Base-by-base conservation (phyloP, 92 coral and sea anemone genomes). In the Palythoa grandiflora region DNA sequence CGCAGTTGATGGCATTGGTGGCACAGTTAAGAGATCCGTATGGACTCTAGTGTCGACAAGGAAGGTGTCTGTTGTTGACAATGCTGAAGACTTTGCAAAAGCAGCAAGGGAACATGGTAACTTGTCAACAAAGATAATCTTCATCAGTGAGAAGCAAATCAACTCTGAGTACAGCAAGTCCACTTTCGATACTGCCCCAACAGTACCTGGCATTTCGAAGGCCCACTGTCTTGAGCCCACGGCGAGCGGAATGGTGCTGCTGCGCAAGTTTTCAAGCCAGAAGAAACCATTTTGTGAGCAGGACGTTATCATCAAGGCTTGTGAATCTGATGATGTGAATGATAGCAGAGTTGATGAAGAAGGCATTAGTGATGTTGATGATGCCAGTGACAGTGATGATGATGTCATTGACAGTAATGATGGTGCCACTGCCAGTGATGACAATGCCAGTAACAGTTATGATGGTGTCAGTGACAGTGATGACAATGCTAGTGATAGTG, bases 211-310 rank as follows among this genome's bases (percentile, higher is more conserved):
- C 9, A 39, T 80, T 68, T 52, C 85, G 12, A 68, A 80, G 68
- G 73, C 50, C 48, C 68, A 80, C 73, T 80, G 70, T 40, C 53
- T 80, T 28, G 38, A 80, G 53, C 85, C 85, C 36, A 53, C 35
- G 21, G 44, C 21, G 68, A 35, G 36, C 38, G 85, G 85, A 12
- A 59, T 1, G 17, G n/a, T 59, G 17, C n/a, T 59, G n/a, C 66
- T 59, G n/a, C 17, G 66, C 17, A 59, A 59, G 66, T 59, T 12
- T 15, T 59, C 66, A 59, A 59, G n/a, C 17, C 66, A 59, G 66
- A 59, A 59, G 66, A 12, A 59, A 15, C 66, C 66, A 12, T 59
- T 59, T 59, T 12, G n/a, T 59, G 66, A 59, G n/a, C 17, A 59
- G n/a, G 60, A 54, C 60, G 66, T 59, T 12, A 59, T 59, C 66